phyloP scores from a whole-genome alignment of 2,113 vertebrate species.

The Ictalurus furcatus region DNA sequence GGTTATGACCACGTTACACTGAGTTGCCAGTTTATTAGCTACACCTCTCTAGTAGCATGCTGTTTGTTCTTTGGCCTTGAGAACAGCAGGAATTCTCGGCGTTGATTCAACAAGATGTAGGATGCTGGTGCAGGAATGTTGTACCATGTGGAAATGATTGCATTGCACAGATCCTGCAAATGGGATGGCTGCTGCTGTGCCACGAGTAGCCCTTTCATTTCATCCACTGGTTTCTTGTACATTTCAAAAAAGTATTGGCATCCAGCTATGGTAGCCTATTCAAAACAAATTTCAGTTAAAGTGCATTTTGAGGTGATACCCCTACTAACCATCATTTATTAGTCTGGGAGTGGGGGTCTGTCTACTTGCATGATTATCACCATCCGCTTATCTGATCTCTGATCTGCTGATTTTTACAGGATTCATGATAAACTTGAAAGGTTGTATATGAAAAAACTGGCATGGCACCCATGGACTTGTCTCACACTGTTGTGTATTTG shows the following conservation, averaged over 20 bases:
- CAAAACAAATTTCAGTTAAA: not conserved
- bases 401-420: no score
- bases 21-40: conserved; percentile 13
- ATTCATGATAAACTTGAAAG: not conserved
- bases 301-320: not conserved
- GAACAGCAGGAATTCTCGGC: conserved; percentile 9
- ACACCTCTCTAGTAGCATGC: not conserved
- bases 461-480: not conserved
- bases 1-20: not conserved
- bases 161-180: conserved; percentile 19
- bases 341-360: not conserved
- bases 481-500: no score
- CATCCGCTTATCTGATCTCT: not conserved
- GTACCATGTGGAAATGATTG: conserved; percentile 14
- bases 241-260: not conserved
- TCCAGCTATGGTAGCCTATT: not conserved
- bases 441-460: not conserved
- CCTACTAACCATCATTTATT: not conserved
- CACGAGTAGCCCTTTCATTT: not conserved
- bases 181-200: not conserved
- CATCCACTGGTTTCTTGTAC: not conserved
- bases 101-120: conserved; percentile 10
- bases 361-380: not conserved
- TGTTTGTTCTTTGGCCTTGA: not conserved
- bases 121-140: conserved; percentile 16